Conservation (phyloP, 2,113 vertebrate genomes). For the Phoenicopterus ruber region DNA sequence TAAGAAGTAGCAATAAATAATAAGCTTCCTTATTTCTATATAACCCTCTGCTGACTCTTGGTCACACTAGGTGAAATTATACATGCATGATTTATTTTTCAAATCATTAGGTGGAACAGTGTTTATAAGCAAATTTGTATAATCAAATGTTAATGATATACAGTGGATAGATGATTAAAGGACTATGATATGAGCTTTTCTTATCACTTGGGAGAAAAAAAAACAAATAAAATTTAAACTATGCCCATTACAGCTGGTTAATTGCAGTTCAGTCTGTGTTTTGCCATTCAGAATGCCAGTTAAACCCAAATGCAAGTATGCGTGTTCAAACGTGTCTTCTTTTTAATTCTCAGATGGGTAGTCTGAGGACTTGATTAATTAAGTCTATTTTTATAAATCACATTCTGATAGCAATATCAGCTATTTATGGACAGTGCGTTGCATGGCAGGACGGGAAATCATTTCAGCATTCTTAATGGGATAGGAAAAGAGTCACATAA, state of each 20-base stretch:
- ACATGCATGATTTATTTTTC: neutral
- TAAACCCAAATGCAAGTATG: neutral
- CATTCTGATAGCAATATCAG: neutral
- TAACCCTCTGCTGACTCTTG: neutral
- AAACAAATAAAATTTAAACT: neutral
- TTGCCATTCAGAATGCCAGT: neutral
- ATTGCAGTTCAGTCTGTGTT: slow-evolving; percentile 3
- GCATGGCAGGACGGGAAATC: slow-evolving; percentile 47
- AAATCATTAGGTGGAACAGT: slow-evolving; percentile 7
- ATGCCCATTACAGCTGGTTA: neutral
- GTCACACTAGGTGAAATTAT: neutral
- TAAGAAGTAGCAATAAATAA: neutral
- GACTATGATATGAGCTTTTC: neutral
- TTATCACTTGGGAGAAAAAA: slow-evolving; percentile 24
- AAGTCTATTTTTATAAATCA: slow-evolving; percentile 55
- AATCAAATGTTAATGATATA: slow-evolving; percentile 43
- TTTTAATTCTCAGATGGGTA: neutral
- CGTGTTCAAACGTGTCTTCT: neutral
- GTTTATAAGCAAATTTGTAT: neutral
- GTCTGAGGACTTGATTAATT: slow-evolving; percentile 40
- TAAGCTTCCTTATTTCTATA: neutral
- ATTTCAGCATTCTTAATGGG: slow-evolving; percentile 30
- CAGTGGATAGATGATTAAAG: slow-evolving; percentile 42
- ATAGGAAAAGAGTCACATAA: slow-evolving; percentile 2
- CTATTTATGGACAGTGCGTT: slow-evolving; percentile 1